Evolutionary conservation across 2,113 vertebrate genomes (phyloP), one percentile per base, ranked within the genome.

Genomic region (Chiloscyllium plagiosum): DNA sequence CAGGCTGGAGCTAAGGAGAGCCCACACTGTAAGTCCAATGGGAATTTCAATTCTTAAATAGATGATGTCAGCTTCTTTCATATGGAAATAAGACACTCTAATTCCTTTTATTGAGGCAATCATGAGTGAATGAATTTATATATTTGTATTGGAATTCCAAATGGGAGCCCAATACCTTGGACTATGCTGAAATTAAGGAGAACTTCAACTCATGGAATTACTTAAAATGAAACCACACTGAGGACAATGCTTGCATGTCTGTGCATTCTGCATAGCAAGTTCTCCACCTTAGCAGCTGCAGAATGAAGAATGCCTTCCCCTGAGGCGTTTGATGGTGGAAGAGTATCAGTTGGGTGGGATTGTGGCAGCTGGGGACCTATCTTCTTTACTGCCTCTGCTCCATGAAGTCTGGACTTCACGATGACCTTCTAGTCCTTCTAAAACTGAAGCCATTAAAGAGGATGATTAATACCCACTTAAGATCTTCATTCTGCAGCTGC

Each of bases 1-100:
- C 97, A 97, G 92, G 98, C 98, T 0, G 98, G 98, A 65, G 98
- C 98, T 0, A 98, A 98, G 96, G 98, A 99, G 97, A 99, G 98
- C 96, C 98, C 98, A 0, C 98, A 99, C 97, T 99, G 98, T 99
- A 97, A 98, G 98, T 98, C 72, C 42, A 90, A 5, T 4, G 29
- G 29, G 29, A 29, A 8, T 76, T 76, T 76, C 72, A 76, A 47
- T 83, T 37, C 20, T 42, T 83, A 42, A 42, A 20, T 47, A 20
- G 80, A 83, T 83, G 17, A 19, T 19, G 1, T 6, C 19, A 47
- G 3, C 50, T 90, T 90, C 10, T 24, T 61, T 89, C 52, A 90
- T 1, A n/a, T 90, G 87, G 87, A 65, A 52, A 61, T 61, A 61
- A 83, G 80, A n/a, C 37, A 83, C 17, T 6, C 19, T 19, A 83